Percentiles rank a stretch among this genome's conserved stretches.
These are phyloP conservation scores for Benitochromis conjunctus DNA, from an alignment of 2,113 vertebrate species.

Conservation along the genomic window DNA sequence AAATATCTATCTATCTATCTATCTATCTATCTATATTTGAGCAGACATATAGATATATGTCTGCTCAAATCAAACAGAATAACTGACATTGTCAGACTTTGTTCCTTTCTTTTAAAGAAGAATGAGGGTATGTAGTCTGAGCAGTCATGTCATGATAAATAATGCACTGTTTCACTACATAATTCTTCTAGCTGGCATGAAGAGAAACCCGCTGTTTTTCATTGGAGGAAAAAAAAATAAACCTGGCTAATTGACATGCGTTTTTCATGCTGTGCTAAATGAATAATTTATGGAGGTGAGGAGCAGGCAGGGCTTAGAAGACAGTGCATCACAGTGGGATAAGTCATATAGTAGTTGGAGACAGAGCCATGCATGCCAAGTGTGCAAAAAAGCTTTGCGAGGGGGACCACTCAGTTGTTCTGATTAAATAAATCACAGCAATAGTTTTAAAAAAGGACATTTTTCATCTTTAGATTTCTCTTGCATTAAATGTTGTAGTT, in stretches of 20 bases:
- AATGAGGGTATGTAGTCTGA: conserved; percentile 17
- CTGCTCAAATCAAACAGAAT: conserved; percentile 49
- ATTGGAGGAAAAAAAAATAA: conserved; percentile 44
- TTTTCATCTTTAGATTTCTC: not conserved
- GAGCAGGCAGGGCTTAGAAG: conserved; percentile 24
- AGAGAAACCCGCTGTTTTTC: conserved; percentile 32
- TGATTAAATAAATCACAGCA: not conserved
- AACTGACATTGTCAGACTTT: conserved; percentile 23
- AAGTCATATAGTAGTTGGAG: conserved; percentile 22
- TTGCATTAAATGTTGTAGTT: not conserved
- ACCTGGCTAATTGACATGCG: conserved; percentile 67
- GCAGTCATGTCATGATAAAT: conserved; percentile 50
- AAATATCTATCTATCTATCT: not conserved
- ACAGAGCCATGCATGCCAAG: not conserved
- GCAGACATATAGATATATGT: not conserved
- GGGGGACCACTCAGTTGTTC: not conserved
- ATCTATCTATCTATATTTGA: not conserved
- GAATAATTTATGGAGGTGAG: conserved; percentile 62
- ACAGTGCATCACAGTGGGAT: conserved; percentile 7
- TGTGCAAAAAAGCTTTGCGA: not conserved
- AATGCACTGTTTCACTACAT: conserved; percentile 46
- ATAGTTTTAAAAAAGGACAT: not conserved
- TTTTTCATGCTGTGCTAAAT: conserved; percentile 68
- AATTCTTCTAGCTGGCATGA: conserved; percentile 14
- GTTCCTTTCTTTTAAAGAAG: not conserved